Evolutionary conservation across 2,888 invertebrate species (phyloP).

Genomic region (Erebia epiphron): DNA sequence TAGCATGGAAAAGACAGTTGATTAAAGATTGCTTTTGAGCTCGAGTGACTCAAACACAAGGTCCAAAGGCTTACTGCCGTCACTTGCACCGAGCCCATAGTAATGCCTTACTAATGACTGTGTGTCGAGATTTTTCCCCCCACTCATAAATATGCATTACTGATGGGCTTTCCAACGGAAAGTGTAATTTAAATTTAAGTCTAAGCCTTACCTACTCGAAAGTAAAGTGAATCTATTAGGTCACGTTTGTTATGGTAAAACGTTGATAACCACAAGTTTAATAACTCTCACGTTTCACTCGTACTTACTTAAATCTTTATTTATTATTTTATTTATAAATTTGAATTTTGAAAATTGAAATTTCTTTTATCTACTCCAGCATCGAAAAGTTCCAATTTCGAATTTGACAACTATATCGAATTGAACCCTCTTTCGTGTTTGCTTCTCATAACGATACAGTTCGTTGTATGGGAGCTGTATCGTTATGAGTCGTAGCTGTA

Average conservation of each 20-base stretch:
- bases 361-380: too few species aligned
- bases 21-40: not conserved
- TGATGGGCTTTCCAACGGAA: slow-evolving; percentile 58
- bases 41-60: not conserved
- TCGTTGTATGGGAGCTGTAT: too few species aligned
- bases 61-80: slow-evolving; percentile 4
- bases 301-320: too few species aligned
- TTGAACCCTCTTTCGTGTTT: too few species aligned
- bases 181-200: slow-evolving; percentile 65
- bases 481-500: too few species aligned
- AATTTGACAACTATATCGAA: too few species aligned
- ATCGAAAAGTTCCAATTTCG: too few species aligned
- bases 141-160: slow-evolving; percentile 79
- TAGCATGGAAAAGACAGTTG: too few species aligned
- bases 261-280: not conserved
- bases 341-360: too few species aligned
- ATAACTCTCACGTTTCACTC: not conserved
- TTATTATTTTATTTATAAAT: too few species aligned
- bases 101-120: slow-evolving; percentile 78
- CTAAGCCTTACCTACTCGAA: slow-evolving; percentile 41
- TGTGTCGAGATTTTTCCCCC: slow-evolving; percentile 76
- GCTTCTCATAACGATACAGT: too few species aligned
- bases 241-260: slow-evolving; percentile 12
- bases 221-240: slow-evolving; percentile 35
- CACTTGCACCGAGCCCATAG: slow-evolving; percentile 48